Evolutionary conservation across 2,113 vertebrate genomes (phyloP).

Genomic region (Mormyrus iriodes): DNA sequence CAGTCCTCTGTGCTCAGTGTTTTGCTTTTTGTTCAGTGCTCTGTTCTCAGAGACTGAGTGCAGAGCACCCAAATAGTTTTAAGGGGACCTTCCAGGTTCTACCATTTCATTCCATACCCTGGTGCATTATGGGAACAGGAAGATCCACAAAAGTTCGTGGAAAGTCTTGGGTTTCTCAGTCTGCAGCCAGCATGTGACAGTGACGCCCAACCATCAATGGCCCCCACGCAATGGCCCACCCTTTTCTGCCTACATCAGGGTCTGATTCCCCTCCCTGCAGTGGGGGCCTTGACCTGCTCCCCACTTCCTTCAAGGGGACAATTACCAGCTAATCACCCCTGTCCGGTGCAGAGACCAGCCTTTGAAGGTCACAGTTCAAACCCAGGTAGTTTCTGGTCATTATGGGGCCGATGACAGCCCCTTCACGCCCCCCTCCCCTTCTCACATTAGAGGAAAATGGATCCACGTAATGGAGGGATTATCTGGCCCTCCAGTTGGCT

Average conservation of each 20-base stretch:
- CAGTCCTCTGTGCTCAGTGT: neutral
- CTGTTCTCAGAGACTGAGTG: neutral
- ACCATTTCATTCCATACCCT: neutral
- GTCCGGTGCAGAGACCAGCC: conserved; percentile 30
- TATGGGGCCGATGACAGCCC: conserved; percentile 72
- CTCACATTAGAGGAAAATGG: conserved; percentile 66
- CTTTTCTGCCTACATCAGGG: conserved; percentile 27
- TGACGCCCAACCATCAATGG: conserved; percentile 39
- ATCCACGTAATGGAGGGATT: conserved; percentile 71
- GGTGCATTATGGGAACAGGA: conserved; percentile 25
- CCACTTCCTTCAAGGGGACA: conserved; percentile 46
- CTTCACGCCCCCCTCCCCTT: conserved; percentile 61
- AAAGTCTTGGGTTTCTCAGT: conserved; percentile 37
- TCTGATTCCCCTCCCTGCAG: conserved; percentile 32
- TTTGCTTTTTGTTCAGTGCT: neutral
- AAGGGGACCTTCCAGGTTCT: conserved; percentile 28
- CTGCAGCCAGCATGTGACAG: conserved; percentile 26
- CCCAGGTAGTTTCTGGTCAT: conserved; percentile 68
- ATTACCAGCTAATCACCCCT: conserved; percentile 45
- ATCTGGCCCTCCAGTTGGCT: conserved; percentile 59
- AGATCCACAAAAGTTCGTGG: neutral
- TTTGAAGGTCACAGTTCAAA: conserved; percentile 76
- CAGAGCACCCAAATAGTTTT: neutral
- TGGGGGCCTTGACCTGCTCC: neutral
- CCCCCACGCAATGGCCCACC: conserved; percentile 54